phyloP scores from a whole-genome alignment of 2,888 invertebrate genomes.

The Acronicta psi region DNA sequence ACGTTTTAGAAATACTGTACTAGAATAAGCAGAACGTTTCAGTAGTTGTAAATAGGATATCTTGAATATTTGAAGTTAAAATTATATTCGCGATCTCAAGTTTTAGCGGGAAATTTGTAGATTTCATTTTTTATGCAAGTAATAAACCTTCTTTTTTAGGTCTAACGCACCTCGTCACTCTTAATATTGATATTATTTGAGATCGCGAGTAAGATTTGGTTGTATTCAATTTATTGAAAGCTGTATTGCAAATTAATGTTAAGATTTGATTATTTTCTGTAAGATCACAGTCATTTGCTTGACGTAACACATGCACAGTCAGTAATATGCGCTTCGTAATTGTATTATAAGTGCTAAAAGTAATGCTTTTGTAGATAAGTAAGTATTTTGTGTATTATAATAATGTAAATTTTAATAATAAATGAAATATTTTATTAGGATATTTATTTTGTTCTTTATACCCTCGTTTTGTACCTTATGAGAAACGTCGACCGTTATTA shows the following conservation, averaged over 20 bases:
- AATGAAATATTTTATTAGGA: constrained; percentile 58
- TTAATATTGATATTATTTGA: constrained; percentile 34
- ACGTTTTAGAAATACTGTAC: constrained; percentile 30
- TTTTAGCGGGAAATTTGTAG: constrained; percentile 2
- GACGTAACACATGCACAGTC: constrained; percentile 43
- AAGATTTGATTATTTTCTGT: constrained; percentile 5
- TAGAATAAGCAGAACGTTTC: constrained; percentile 23
- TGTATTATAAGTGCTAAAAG: constrained; percentile 53
- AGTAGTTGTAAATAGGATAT: constrained; percentile 5
- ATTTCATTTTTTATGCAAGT: background rate
- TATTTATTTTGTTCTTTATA: background rate
- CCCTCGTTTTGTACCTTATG: too few relatives aligned
- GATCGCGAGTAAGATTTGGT: constrained; percentile 12
- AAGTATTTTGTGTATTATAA: constrained; percentile 47
- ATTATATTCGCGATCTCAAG: constrained; percentile 33
- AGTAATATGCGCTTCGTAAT: constrained; percentile 47
- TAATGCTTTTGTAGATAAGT: constrained; percentile 52
- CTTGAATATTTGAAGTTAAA: constrained; percentile 1
- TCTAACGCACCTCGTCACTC: too few relatives aligned
- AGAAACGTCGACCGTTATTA: too few relatives aligned
- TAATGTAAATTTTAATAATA: constrained; percentile 43
- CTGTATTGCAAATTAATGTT: constrained; percentile 18
- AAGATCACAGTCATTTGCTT: constrained; percentile 42
- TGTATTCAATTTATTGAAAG: constrained; percentile 13
- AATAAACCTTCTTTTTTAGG: too few relatives aligned